Evolutionary conservation across 1,140 invertebrate species (phyloP), one percentile per base, ranked within the genome.

Genomic region (Drosophila eugracilis): DNA sequence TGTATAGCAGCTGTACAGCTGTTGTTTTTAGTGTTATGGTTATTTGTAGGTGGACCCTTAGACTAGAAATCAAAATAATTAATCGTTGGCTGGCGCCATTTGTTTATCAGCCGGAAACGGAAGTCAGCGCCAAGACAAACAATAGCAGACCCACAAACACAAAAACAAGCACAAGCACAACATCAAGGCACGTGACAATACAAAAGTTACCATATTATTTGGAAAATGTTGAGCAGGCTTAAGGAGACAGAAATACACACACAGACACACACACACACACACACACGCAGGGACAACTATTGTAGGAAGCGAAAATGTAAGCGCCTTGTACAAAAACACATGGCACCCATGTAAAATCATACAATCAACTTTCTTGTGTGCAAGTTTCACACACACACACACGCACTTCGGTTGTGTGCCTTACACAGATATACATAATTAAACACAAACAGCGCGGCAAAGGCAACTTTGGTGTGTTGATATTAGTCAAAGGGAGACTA

Each of bases 61-160:
- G 54, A 41, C 49, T 48, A 47, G 62, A 81, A 88, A 77, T 88
- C 77, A 81, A 67, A 85, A 88, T 86, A 85, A 86, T 85, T 85
- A 85, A 85, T 85, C 69, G 81, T 88, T 37, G 45, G 48, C 55
- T 85, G 81, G 81, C 81, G 81, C 83, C 81, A 85, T 86, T 88
- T 85, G 83, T 78, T 77, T 81, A 86, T 72, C 79, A 75, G 72
- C 63, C 83, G 81, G 81, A 88, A 86, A 81, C 81, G 81, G 81
- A 85, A 85, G 81, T 85, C 59, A 65, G 59, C 58, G 59, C 69
- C 41, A 71, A 88, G 74, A 58, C 77, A 88, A 88, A 78, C 81
- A 77, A 74, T 63, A 44, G 60, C 65, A 62, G 60, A 76, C 75
- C 67, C 17, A 30, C 47, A n/a, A n/a, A 53, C 30, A 30, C 34